Conservation (phyloP, 2,113 vertebrate species). For the Falco punctatus region DNA sequence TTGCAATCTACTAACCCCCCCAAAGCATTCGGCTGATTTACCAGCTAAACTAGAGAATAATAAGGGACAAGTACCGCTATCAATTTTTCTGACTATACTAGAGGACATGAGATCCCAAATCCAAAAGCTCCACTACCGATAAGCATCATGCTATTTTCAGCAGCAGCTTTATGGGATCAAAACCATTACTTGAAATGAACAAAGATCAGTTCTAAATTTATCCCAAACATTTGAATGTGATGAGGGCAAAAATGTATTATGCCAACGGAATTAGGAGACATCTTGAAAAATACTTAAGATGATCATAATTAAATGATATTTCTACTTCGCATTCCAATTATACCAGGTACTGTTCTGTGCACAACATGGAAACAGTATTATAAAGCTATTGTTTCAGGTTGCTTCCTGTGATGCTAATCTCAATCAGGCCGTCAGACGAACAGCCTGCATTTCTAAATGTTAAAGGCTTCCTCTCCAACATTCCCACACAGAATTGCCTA, state of each 20-base stretch:
- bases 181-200: not conserved
- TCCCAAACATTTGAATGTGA: not conserved
- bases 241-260: not conserved
- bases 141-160: constrained; percentile 28
- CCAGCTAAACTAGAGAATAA: not conserved
- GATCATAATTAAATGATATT: constrained; percentile 38
- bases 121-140: not conserved
- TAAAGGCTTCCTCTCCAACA: constrained; percentile 80
- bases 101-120: not conserved
- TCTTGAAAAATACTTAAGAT: constrained; percentile 69
- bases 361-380: constrained; percentile 76
- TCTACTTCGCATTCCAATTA: constrained; percentile 66
- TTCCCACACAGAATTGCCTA: constrained; percentile 81
- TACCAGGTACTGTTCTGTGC: constrained; percentile 61
- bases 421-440: constrained; percentile 68
- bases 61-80: not conserved
- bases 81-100: not conserved
- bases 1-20: not conserved
- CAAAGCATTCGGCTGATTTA: not conserved
- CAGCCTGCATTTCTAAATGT: constrained; percentile 74
- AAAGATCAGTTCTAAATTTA: constrained; percentile 40
- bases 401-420: constrained; percentile 83
- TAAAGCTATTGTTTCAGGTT: constrained; percentile 81
- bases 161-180: not conserved
- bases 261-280: not conserved